A percentile compares a stretch with the other conserved stretches of the same genome.
Evolutionary conservation across 2,888 invertebrate genomes (phyloP).

Genomic region (Agrotis ipsilon): DNA sequence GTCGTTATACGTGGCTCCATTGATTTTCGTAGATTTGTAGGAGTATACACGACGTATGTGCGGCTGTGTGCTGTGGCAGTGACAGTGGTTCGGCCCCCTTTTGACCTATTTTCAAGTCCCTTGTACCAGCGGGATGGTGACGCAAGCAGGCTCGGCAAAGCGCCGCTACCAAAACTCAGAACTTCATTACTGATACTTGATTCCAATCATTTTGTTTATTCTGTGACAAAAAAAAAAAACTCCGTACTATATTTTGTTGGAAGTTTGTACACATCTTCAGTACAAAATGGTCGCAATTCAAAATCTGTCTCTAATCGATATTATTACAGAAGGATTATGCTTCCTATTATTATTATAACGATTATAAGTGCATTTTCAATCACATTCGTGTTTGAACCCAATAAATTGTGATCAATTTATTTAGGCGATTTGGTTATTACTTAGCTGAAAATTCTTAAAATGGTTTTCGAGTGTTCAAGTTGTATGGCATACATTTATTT

Average conservation of each 20-base stretch:
- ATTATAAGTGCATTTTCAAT: no score
- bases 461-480: background rate
- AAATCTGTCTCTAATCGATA: no score
- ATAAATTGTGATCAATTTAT: no score
- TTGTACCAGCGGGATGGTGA: conserved; percentile 81
- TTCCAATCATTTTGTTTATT: background rate
- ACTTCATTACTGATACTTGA: conserved; percentile 6
- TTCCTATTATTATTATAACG: no score
- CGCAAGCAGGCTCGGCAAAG: conserved; percentile 77
- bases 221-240: no score
- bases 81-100: conserved; percentile 89
- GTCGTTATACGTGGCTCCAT: conserved; percentile 77
- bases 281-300: background rate
- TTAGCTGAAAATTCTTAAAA: no score
- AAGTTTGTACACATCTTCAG: background rate
- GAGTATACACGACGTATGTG: conserved; percentile 55
- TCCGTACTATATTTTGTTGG: no score
- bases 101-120: conserved; percentile 89
- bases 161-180: conserved; percentile 48
- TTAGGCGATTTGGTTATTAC: no score
- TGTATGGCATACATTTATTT: background rate
- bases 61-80: conserved; percentile 78
- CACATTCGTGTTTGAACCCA: no score
- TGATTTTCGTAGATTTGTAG: conserved; percentile 67
- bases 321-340: no score